Percentiles rank a stretch among this genome's conserved stretches.
Evolutionary conservation across 2,797 vertebrate species (phyloP).

Genomic region (Borostomias antarcticus): DNA sequence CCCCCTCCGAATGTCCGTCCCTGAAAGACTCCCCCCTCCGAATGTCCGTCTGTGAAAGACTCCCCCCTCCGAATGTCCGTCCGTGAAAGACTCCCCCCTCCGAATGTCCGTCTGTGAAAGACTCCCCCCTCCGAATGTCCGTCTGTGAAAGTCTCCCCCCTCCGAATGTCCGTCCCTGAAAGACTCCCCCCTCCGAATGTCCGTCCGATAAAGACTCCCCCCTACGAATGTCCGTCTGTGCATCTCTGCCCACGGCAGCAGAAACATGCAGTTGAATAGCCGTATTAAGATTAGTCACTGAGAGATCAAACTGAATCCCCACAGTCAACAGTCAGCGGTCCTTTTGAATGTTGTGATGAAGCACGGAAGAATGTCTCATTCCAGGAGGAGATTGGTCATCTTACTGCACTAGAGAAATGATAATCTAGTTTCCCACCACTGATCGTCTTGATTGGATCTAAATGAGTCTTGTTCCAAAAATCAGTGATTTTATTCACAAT

Average conservation of each 20-base stretch:
- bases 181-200: not conserved
- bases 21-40: no score
- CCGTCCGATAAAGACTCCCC: not conserved
- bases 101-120: no score
- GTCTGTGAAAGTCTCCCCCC: no score
- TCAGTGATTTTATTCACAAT: not conserved
- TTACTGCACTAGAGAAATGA: not conserved
- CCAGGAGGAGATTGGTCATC: not conserved
- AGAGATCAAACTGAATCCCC: not conserved
- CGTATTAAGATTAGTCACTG: not conserved
- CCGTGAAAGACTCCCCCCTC: no score
- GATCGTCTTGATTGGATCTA: not conserved
- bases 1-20: no score
- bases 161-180: not conserved
- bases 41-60: no score
- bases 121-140: no score
- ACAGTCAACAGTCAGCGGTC: not conserved
- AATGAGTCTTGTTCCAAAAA: not conserved
- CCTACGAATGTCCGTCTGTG: not conserved
- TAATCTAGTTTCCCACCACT: not conserved
- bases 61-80: no score
- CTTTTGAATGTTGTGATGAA: not conserved
- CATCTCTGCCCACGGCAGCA: conserved; percentile 1
- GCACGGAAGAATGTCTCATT: not conserved
- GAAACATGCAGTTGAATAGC: not conserved